Conservation (phyloP, 2,113 vertebrate species). For the Caloenas nicobarica region DNA sequence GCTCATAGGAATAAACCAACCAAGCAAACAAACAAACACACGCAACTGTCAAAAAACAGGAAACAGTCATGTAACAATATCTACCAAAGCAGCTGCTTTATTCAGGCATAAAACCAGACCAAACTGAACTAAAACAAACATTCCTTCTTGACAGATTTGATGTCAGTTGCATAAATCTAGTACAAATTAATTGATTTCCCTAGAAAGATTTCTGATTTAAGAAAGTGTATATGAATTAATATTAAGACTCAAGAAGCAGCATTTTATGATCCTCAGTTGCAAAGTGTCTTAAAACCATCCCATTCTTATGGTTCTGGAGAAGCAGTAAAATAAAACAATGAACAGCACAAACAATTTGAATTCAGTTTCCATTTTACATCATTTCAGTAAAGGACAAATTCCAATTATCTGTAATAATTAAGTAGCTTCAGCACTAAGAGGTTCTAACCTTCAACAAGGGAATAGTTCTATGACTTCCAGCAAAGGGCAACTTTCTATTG, state of each 20-base stretch:
- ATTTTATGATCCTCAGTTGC: neutral
- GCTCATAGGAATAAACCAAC: neutral
- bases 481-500: conserved; percentile 17
- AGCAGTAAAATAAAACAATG: neutral
- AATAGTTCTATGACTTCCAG: neutral
- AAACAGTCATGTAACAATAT: neutral
- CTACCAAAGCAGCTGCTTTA: neutral
- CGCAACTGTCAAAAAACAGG: fast-evolving
- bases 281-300: neutral
- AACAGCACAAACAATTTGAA: fast-evolving
- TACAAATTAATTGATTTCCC: neutral
- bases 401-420: conserved; percentile 11
- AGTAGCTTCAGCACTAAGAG: neutral
- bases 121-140: neutral
- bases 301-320: neutral
- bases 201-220: neutral
- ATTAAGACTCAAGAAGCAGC: neutral
- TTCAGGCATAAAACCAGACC: neutral
- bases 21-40: neutral
- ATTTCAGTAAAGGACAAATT: neutral
- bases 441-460: neutral
- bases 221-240: neutral
- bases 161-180: neutral
- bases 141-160: neutral
- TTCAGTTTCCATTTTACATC: neutral